phyloP scores from a whole-genome alignment of 2,797 vertebrate species.

The Taenioides sp. region DNA sequence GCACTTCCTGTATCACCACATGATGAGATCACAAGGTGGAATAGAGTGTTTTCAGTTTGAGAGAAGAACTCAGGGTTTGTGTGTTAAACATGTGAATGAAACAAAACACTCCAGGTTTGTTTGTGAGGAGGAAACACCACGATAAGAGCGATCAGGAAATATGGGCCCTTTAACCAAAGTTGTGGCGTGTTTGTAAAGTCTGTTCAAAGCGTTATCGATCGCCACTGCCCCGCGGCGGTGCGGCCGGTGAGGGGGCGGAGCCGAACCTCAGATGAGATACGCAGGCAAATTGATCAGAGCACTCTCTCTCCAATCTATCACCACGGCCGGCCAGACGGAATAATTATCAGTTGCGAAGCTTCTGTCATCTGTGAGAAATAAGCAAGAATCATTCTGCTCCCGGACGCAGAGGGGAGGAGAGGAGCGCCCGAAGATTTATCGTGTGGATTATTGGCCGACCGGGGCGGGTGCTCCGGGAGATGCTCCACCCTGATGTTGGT shows the following conservation, averaged over 20 bases:
- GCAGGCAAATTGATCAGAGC: slow-evolving; percentile 87
- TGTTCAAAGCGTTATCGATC: slow-evolving; percentile 68
- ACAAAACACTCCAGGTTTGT: too few species aligned
- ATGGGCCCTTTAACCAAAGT: slow-evolving; percentile 30
- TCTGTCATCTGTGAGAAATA: slow-evolving; percentile 80
- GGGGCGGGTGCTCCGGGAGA: slow-evolving; percentile 63
- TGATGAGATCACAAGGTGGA: too few species aligned
- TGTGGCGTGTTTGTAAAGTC: slow-evolving; percentile 64
- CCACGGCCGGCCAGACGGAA: slow-evolving; percentile 71
- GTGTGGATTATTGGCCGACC: slow-evolving; percentile 62
- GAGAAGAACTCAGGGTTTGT: too few species aligned
- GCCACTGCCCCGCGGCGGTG: slow-evolving; percentile 56
- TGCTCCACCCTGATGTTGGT: slow-evolving; percentile 65
- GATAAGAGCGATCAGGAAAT: too few species aligned
- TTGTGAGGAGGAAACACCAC: too few species aligned
- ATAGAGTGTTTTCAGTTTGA: too few species aligned
- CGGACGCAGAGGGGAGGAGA: slow-evolving; percentile 68
- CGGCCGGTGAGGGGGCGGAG: slow-evolving; percentile 81
- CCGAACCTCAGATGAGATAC: slow-evolving; percentile 89
- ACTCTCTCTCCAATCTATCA: slow-evolving; percentile 92
- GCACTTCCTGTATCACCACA: too few species aligned
- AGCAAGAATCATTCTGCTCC: slow-evolving; percentile 70
- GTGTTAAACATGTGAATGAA: too few species aligned
- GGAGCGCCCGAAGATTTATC: slow-evolving; percentile 64
- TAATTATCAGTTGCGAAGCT: slow-evolving; percentile 77